These are phyloP conservation scores for Drosophila tristis DNA, from an alignment of 1,140 invertebrate genomes.

Conservation along the genomic window DNA sequence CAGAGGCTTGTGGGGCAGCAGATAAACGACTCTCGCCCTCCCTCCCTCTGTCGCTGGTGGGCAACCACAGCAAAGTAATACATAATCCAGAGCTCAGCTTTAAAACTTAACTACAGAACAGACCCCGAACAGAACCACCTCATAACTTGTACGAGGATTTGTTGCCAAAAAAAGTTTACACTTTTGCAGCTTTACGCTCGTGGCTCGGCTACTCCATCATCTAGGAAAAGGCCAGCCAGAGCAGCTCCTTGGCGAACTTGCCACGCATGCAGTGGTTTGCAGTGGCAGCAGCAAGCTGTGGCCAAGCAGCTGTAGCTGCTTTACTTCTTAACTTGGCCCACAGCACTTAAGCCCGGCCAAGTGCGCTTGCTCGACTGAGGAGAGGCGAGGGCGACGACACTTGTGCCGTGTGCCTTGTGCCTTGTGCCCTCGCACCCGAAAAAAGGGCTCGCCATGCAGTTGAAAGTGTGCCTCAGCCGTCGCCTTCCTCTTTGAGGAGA, in stretches of 20 bases:
- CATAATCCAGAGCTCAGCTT: slow-evolving; percentile 76
- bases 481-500: neutral
- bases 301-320: slow-evolving; percentile 29
- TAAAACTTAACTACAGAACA: slow-evolving; percentile 76
- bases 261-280: slow-evolving; percentile 40
- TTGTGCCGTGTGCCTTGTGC: slow-evolving; percentile 2
- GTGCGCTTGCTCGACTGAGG: slow-evolving; percentile 43
- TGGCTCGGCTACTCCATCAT: neutral
- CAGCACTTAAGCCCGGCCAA: slow-evolving; percentile 61
- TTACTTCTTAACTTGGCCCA: slow-evolving; percentile 40
- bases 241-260: slow-evolving; percentile 35
- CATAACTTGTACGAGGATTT: slow-evolving; percentile 65
- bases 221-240: neutral
- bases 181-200: slow-evolving; percentile 6
- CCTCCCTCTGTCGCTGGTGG: too few relatives aligned
- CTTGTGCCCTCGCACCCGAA: neutral
- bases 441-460: slow-evolving; percentile 37
- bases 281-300: slow-evolving; percentile 4
- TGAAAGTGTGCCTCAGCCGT: slow-evolving; percentile 39
- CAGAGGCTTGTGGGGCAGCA: slow-evolving; percentile 5
- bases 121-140: slow-evolving; percentile 38
- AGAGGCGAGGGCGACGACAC: slow-evolving; percentile 21
- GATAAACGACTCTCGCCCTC: slow-evolving; percentile 28
- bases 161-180: slow-evolving; percentile 50
- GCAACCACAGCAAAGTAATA: slow-evolving; percentile 72